phyloP scores from a whole-genome alignment of 2,888 invertebrate species.

The Exocentrus adspersus region DNA sequence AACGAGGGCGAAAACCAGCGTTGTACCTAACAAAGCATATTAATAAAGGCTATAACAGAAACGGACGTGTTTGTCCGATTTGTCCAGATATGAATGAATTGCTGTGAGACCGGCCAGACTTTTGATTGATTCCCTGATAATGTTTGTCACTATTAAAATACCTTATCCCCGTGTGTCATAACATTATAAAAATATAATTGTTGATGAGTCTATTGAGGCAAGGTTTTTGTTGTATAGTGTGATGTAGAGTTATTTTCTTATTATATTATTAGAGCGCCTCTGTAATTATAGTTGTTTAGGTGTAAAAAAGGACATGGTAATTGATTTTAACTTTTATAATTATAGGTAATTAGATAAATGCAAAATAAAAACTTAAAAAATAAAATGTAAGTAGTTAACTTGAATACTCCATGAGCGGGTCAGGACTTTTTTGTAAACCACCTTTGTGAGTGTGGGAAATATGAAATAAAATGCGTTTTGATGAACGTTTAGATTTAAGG shows the following conservation, averaged over 20 bases:
- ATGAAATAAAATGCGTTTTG: too few species aligned
- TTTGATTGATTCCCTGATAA: slow-evolving; percentile 48
- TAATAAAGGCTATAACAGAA: slow-evolving; percentile 35
- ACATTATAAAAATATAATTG: slow-evolving; percentile 32
- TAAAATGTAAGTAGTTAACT: too few species aligned
- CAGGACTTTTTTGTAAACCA: too few species aligned
- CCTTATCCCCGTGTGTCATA: slow-evolving; percentile 48
- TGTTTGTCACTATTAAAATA: slow-evolving; percentile 51
- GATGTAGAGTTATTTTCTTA: slow-evolving; percentile 8
- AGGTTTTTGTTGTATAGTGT: slow-evolving; percentile 23
- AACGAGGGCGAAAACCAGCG: slow-evolving; percentile 33
- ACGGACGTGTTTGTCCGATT: slow-evolving; percentile 39
- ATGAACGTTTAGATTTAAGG: too few species aligned
- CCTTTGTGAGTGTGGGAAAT: too few species aligned
- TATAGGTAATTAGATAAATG: too few species aligned
- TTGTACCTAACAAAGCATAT: slow-evolving; percentile 29
- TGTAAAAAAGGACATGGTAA: not conserved
- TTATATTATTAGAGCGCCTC: not conserved
- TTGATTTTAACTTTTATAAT: not conserved
- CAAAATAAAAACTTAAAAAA: not conserved
- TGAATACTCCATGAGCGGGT: too few species aligned
- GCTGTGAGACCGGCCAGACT: slow-evolving; percentile 21
- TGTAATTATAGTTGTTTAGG: not conserved
- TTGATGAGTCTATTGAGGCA: slow-evolving; percentile 37
- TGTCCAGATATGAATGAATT: slow-evolving; percentile 38